Percentiles rank a stretch among this genome's conserved stretches.
These are phyloP conservation scores for Plecotus auritus DNA, from an alignment of 2,113 vertebrate genomes.

Conservation along the genomic window DNA sequence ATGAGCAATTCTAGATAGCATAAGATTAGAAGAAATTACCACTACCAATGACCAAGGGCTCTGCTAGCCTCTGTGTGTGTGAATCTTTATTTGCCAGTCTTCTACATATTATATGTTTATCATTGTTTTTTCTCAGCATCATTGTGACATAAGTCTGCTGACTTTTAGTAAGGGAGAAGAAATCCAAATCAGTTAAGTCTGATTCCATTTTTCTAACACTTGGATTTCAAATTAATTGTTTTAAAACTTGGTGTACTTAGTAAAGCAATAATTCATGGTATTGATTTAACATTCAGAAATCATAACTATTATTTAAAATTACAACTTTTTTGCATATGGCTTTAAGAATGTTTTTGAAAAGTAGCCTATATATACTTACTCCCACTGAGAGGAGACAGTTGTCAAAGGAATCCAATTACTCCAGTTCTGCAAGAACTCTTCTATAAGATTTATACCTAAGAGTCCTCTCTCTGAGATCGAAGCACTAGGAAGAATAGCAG, in stretches of 20 bases:
- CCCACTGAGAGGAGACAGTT: background rate
- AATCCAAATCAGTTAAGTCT: background rate
- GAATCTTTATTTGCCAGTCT: background rate
- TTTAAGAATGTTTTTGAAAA: conserved; percentile 10
- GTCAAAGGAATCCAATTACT: background rate
- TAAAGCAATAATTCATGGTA: background rate
- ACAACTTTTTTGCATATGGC: background rate
- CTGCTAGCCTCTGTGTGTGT: no score
- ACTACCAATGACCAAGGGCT: background rate
- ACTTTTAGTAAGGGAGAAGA: background rate
- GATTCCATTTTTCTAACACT: background rate
- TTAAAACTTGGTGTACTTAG: background rate
- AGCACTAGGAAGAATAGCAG: background rate
- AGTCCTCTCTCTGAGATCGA: background rate
- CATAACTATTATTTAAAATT: background rate
- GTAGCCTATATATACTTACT: background rate
- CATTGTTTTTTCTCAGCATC: background rate
- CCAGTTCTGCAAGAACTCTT: background rate
- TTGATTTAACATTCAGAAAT: background rate
- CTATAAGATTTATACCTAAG: background rate
- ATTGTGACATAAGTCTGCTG: background rate
- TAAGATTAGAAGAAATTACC: background rate
- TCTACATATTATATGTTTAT: background rate
- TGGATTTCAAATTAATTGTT: background rate
- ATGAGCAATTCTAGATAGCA: background rate